phyloP scores from a whole-genome alignment of 2,113 vertebrate species.

The Acanthochromis polyacanthus region DNA sequence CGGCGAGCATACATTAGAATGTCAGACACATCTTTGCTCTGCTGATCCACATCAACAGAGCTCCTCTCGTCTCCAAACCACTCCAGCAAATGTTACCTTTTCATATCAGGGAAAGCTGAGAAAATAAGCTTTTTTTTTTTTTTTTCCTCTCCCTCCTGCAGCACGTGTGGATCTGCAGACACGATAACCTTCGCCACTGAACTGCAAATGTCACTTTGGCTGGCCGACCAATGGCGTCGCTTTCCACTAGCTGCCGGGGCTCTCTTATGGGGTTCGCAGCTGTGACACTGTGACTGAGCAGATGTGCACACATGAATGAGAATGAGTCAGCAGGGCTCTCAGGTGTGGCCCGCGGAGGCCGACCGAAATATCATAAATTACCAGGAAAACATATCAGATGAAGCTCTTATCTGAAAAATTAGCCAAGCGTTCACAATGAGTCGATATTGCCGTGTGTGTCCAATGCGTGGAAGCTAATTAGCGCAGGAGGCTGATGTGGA shows the following conservation, averaged over 20 bases:
- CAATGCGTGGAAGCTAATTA: constrained; percentile 42
- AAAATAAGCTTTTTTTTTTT: constrained; percentile 51
- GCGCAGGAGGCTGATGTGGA: not conserved
- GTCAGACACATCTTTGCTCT: constrained; percentile 67
- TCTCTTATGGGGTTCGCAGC: constrained; percentile 57
- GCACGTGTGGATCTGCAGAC: constrained; percentile 61
- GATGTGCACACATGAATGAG: constrained; percentile 71
- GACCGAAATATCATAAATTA: constrained; percentile 63
- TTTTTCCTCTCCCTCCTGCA: not conserved
- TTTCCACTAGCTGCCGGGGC: constrained; percentile 32
- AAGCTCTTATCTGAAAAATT: constrained; percentile 1
- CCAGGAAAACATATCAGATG: constrained; percentile 44
- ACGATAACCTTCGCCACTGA: constrained; percentile 73
- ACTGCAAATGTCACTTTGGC: constrained; percentile 76
- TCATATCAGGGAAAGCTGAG: constrained; percentile 61
- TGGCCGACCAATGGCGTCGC: constrained; percentile 49
- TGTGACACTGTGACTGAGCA: constrained; percentile 58
- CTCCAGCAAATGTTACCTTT: constrained; percentile 79
- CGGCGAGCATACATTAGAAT: constrained; percentile 72
- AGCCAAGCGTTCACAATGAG: not conserved
- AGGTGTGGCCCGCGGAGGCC: constrained; percentile 57
- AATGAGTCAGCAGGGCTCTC: constrained; percentile 73
- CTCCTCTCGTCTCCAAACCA: constrained; percentile 36
- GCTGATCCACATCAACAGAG: constrained; percentile 65
- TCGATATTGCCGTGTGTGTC: not conserved